A percentile compares a stretch with the other conserved stretches of the same genome.
Evolutionary conservation across 2,113 vertebrate species (phyloP).

Genomic region (Pollachius pollachius): DNA sequence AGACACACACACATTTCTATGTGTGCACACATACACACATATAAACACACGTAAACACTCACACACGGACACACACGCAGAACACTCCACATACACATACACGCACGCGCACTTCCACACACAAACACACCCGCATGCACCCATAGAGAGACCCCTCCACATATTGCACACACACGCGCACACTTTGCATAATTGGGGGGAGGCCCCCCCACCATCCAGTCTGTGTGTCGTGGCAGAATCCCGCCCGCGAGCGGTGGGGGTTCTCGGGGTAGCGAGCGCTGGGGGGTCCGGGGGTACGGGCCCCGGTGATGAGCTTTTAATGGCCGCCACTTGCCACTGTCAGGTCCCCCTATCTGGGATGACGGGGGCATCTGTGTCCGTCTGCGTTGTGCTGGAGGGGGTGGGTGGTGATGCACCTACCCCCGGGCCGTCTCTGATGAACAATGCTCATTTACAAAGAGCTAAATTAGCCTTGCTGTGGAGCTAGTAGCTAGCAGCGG

Average conservation of each 20-base stretch:
- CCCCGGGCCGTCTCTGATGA: slow-evolving; percentile 56
- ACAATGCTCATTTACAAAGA: slow-evolving; percentile 32
- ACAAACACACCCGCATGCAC: background rate
- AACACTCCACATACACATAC: background rate
- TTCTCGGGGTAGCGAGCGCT: slow-evolving; percentile 32
- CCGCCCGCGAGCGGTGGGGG: slow-evolving; percentile 48
- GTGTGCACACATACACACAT: background rate
- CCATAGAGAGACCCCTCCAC: background rate
- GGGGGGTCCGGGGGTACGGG: background rate
- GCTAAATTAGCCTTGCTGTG: too few species aligned
- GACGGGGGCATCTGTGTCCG: slow-evolving; percentile 61
- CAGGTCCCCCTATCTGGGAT: slow-evolving; percentile 48
- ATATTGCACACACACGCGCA: background rate
- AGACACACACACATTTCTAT: slow-evolving; percentile 5
- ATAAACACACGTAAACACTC: background rate
- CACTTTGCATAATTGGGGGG: slow-evolving; percentile 50
- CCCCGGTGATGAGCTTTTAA: slow-evolving; percentile 66
- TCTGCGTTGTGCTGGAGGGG: slow-evolving; percentile 31
- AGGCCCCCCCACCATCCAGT: slow-evolving; percentile 59
- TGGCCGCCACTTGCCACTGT: slow-evolving; percentile 60
- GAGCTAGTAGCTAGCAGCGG: slow-evolving; percentile 21
- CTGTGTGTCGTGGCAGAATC: slow-evolving; percentile 47
- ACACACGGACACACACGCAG: background rate
- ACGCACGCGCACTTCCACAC: background rate
- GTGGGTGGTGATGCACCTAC: slow-evolving; percentile 28